Conservation (phyloP, 2,888 invertebrate species). For the Ophioninae sp. region DNA sequence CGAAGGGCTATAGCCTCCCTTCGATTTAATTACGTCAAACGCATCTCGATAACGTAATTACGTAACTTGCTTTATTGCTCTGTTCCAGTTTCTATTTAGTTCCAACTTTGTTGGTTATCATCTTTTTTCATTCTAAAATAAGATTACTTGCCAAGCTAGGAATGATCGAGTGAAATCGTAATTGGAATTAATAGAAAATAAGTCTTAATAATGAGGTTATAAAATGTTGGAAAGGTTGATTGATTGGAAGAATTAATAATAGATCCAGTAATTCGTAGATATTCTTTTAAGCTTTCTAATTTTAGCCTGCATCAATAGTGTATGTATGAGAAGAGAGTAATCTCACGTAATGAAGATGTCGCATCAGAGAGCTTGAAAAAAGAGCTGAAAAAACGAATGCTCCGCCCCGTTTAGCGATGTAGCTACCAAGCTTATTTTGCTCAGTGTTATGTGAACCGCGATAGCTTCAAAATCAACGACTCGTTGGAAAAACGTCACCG, state of each 20-base stretch:
- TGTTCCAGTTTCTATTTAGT: background rate
- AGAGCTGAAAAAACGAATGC: no score
- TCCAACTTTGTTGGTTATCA: background rate
- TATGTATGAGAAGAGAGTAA: no score
- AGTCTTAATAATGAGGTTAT: background rate
- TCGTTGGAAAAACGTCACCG: background rate
- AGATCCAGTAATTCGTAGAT: no score
- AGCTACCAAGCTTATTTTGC: no score
- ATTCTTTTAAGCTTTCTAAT: no score
- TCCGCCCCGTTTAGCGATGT: no score
- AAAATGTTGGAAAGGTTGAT: background rate
- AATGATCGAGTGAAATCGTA: background rate
- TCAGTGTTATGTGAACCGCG: background rate
- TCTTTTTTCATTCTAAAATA: background rate
- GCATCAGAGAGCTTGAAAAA: no score
- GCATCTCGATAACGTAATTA: slow-evolving; percentile 42
- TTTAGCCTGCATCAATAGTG: no score
- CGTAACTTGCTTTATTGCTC: slow-evolving; percentile 9
- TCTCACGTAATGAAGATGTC: no score
- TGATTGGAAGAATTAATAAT: no score
- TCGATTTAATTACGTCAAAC: slow-evolving; percentile 40
- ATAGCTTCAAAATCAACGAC: background rate
- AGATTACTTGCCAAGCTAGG: background rate
- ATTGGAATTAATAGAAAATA: background rate
- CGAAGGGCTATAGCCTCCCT: slow-evolving; percentile 23